Evolutionary conservation across 2,113 vertebrate genomes (phyloP).

Genomic region (Phalacrocorax pelagicus): DNA sequence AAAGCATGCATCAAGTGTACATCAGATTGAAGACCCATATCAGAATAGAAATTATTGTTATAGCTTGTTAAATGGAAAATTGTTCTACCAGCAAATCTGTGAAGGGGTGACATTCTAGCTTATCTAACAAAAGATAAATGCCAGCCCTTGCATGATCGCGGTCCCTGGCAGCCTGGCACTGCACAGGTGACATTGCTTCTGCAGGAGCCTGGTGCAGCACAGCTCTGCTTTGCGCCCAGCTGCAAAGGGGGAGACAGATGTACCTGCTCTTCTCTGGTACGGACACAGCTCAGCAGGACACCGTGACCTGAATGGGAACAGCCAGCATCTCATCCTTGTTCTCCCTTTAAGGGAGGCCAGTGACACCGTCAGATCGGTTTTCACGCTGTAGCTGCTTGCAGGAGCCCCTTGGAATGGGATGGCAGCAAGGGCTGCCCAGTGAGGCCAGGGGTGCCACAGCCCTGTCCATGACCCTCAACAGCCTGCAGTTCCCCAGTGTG

Average conservation of each 20-base stretch:
- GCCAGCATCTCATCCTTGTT: not conserved
- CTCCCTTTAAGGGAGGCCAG: not conserved
- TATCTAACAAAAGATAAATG: not conserved
- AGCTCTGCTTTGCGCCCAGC: not conserved
- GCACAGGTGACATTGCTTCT: not conserved
- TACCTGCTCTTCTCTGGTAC: too few relatives aligned
- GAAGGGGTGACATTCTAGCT: not conserved
- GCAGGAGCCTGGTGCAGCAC: not conserved
- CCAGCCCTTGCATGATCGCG: rapidly evolving
- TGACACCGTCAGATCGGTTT: not conserved
- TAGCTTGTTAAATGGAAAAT: not conserved
- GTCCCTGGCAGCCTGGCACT: not conserved
- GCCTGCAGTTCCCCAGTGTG: not conserved
- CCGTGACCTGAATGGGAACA: not conserved
- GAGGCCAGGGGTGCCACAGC: not conserved
- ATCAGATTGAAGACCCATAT: not conserved
- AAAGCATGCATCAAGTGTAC: not conserved
- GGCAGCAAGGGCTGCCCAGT: not conserved
- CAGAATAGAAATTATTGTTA: not conserved
- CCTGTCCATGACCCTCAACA: rapidly evolving
- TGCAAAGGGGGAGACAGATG: too few relatives aligned
- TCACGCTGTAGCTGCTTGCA: not conserved
- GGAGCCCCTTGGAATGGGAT: rapidly evolving
- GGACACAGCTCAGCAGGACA: not conserved
- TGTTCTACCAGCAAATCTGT: not conserved